phyloP scores from a whole-genome alignment of 2,113 vertebrate genomes.

The Dryoscopus gambensis region DNA sequence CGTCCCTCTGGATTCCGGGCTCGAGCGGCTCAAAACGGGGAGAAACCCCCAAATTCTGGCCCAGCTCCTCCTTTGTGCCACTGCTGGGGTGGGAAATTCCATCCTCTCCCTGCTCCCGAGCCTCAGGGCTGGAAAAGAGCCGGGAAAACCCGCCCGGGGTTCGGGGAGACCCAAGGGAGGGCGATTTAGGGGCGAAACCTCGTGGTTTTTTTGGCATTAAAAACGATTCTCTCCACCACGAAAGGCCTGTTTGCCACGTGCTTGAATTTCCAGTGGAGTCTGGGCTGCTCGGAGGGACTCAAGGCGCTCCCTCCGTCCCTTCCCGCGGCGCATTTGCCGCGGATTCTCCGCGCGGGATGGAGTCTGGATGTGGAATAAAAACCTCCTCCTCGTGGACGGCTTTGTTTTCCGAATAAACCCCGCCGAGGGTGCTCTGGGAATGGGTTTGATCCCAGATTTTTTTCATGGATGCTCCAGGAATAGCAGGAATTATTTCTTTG shows the following conservation, averaged over 20 bases:
- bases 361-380: constrained; percentile 8
- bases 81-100: not conserved
- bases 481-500: not conserved
- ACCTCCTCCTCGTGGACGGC: not conserved
- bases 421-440: not conserved
- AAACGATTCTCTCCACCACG: not conserved
- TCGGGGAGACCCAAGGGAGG: not conserved
- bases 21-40: not conserved
- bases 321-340: not conserved
- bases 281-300: not conserved
- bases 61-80: not conserved
- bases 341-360: constrained; percentile 16
- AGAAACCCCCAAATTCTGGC: not conserved
- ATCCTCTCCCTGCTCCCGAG: not conserved
- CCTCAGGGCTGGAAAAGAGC: not conserved
- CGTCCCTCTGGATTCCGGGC: not conserved
- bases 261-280: not conserved
- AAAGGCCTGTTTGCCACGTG: not conserved
- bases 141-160: not conserved
- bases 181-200: not conserved
- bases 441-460: not conserved
- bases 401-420: constrained; percentile 18
- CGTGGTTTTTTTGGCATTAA: not conserved
- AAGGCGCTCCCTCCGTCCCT: not conserved
- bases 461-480: not conserved